A percentile compares a stretch with the other conserved stretches of the same genome.
These are phyloP conservation scores for Microcebus lehilahytsara DNA, from an alignment of 2,113 vertebrate genomes.

Conservation along the genomic window DNA sequence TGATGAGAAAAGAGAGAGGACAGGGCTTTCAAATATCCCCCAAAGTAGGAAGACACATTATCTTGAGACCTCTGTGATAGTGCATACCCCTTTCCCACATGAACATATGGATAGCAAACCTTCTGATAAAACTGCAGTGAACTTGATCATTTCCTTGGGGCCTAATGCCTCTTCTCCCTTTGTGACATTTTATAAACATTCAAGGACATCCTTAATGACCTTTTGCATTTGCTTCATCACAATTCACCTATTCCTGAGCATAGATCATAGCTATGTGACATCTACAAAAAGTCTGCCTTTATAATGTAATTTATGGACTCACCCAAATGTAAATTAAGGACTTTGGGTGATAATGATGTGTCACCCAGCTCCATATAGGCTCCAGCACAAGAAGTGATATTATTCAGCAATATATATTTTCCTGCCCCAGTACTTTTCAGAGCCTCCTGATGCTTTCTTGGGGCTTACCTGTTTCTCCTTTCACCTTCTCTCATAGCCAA, in stretches of 20 bases:
- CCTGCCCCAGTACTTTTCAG: neutral
- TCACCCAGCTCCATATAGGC: neutral
- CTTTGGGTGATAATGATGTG: neutral
- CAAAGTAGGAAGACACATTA: neutral
- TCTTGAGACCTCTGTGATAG: slow-evolving; percentile 2
- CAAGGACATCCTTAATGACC: neutral
- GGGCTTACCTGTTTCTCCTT: neutral
- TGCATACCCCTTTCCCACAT: neutral
- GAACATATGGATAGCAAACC: neutral
- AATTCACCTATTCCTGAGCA: neutral
- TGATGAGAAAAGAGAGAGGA: neutral
- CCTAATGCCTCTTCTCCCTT: neutral
- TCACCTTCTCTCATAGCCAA: neutral
- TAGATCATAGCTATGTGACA: neutral
- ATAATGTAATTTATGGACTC: neutral
- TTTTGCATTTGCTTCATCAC: neutral
- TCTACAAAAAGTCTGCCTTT: neutral
- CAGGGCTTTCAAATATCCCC: neutral
- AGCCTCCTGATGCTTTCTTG: neutral
- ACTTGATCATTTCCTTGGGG: neutral
- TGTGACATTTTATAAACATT: neutral
- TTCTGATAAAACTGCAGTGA: neutral
- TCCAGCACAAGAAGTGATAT: neutral
- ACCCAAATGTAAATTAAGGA: neutral
- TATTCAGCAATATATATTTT: neutral